Base-by-base conservation (phyloP, 2,113 vertebrate genomes). In the Bungarus multicinctus region DNA sequence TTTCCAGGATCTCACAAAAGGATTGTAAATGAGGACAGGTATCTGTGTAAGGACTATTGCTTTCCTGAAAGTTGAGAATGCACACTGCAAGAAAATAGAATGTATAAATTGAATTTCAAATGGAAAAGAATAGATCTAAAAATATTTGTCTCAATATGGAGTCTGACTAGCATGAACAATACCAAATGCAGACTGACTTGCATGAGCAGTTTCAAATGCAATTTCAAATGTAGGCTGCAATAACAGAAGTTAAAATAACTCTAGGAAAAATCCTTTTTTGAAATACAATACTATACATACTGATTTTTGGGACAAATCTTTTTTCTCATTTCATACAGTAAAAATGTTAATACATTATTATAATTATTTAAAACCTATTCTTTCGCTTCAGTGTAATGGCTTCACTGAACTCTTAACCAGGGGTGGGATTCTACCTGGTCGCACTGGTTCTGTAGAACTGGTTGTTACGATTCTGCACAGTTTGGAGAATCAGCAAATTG, bases 1-100 rank as follows among this genome's bases (percentile, higher is more conserved):
- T 97, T 94, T 99, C 98, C 34, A 99, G 96, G 4, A 98, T 97
- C 96, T 98, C 98, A 92, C 98, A 99, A 94, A 98, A 97, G 27
- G 98, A 96, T 23, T 94, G 53, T 53, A 99, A 97, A 60, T 98
- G 98, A 25, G 97, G 98, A 52, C 95, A 98, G 89, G 94, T 69
- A 91, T 99, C 98, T 0, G 96, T 97, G 96, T 98, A 97, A 0
- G 91, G 89, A 0, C 93, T 92, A 0, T 34, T 86, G 0, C 58
- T 94, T 23, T 96, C 95, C 96, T 98, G 97, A 91, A 99, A 96
- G 95, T 96, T 97, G 95, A 98, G 94, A 89, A 98, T 97, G 87
- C 94, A 98, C 9, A 97, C 98, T 99, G 94, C 0, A 0, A 88
- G 55, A 91, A 22, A 89, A 87, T 18, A 64, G 5, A 45, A 88